Conservation (phyloP, 2,888 invertebrate genomes). For the Tineola bisselliella region DNA sequence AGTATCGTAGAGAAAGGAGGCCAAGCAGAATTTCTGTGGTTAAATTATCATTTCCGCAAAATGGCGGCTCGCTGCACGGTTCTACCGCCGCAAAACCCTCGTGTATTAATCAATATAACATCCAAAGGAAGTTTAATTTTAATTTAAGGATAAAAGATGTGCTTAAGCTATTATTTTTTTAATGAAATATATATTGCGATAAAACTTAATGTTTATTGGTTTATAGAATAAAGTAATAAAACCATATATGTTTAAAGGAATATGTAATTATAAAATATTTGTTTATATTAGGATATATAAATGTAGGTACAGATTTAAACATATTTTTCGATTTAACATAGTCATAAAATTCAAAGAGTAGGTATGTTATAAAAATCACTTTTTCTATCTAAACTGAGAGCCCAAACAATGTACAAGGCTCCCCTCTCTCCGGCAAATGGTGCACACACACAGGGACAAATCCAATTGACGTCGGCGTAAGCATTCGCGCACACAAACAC, state of each 20-base stretch:
- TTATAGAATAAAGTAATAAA: no score
- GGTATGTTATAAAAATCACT: constrained; percentile 10
- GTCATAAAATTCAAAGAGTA: neutral
- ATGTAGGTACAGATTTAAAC: no score
- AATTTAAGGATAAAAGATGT: neutral
- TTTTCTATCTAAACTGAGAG: constrained; percentile 12
- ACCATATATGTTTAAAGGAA: no score
- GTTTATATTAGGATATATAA: no score
- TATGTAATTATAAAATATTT: no score
- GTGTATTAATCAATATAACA: constrained; percentile 1
- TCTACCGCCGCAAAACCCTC: neutral
- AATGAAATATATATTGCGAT: neutral
- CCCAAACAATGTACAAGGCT: constrained; percentile 46
- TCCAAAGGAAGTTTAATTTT: neutral
- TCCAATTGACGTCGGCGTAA: constrained; percentile 62
- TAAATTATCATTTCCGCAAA: constrained; percentile 14
- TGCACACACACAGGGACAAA: constrained; percentile 64
- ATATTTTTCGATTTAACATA: neutral
- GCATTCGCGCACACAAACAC: constrained; percentile 56
- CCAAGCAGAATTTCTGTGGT: constrained; percentile 13
- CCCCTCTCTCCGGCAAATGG: constrained; percentile 62
- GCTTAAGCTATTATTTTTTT: neutral
- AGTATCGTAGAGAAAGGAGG: constrained; percentile 14
- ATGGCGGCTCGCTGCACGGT: constrained; percentile 9
- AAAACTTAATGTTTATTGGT: no score